Evolutionary conservation across 2,113 vertebrate species (phyloP).

Genomic region (Campylomormyrus numenius): DNA sequence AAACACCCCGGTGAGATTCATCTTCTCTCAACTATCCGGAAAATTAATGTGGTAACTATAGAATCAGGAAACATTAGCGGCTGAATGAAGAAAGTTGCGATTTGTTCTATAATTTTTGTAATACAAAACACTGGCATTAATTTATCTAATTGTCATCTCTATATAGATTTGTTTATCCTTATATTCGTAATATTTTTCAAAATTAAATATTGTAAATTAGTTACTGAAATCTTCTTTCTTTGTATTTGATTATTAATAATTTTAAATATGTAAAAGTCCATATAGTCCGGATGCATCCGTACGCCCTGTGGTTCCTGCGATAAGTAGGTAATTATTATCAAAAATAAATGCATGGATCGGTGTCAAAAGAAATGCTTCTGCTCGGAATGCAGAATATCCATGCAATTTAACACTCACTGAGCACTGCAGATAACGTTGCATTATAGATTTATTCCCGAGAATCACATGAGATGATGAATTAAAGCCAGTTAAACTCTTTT

Average conservation of each 20-base stretch:
- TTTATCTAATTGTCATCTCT: not conserved
- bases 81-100: not conserved
- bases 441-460: not conserved
- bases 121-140: not conserved
- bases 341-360: not conserved
- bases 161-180: not conserved
- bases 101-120: not conserved
- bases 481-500: not conserved
- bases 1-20: slow-evolving; percentile 12
- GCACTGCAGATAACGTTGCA: not conserved
- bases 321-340: not conserved
- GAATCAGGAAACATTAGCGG: not conserved
- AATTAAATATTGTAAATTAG: not conserved
- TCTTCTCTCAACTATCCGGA: not conserved
- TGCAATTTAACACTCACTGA: not conserved
- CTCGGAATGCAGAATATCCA: not conserved
- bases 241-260: not conserved
- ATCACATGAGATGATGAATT: not conserved
- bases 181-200: not conserved
- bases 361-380: not conserved
- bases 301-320: not conserved
- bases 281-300: not conserved
- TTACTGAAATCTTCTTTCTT: not conserved
- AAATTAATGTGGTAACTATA: not conserved
- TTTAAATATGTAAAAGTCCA: not conserved